phyloP scores from a whole-genome alignment of 2,113 vertebrate species.

The Tyrannus savana region DNA sequence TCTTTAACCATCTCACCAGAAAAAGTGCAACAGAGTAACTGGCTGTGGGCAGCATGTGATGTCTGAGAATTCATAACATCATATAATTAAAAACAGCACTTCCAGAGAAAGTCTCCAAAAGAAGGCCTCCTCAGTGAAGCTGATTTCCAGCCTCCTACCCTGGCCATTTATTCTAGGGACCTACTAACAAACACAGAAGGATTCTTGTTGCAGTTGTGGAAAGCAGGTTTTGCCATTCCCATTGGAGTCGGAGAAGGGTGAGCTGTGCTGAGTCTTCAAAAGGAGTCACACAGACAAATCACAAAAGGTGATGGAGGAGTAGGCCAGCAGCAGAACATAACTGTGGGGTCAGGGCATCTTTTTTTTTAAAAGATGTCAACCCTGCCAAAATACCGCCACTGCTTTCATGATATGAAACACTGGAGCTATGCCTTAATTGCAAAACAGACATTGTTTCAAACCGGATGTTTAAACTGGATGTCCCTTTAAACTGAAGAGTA shows the following conservation, averaged over 20 bases:
- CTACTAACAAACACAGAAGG: neutral
- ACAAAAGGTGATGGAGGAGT: neutral
- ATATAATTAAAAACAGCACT: neutral
- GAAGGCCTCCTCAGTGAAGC: neutral
- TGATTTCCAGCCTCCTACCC: neutral
- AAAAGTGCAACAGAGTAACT: neutral
- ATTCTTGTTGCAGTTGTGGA: neutral
- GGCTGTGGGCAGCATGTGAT: neutral
- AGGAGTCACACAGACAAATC: neutral
- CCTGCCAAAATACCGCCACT: neutral
- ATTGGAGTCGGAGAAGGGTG: fast-evolving
- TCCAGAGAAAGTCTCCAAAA: neutral
- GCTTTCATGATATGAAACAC: neutral
- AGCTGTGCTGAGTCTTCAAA: neutral
- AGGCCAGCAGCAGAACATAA: neutral
- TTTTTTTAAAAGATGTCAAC: neutral
- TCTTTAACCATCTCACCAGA: neutral
- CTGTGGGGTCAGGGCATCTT: neutral
- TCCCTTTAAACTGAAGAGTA: neutral
- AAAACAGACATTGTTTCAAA: neutral
- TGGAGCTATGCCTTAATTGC: neutral
- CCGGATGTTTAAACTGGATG: neutral
- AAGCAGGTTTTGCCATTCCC: neutral
- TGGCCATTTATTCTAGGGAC: neutral
- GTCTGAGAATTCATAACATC: neutral